A percentile compares a stretch with the other conserved stretches of the same genome.
phyloP scores from a whole-genome alignment of 2,888 invertebrate genomes.

The Xylophagus ater region DNA sequence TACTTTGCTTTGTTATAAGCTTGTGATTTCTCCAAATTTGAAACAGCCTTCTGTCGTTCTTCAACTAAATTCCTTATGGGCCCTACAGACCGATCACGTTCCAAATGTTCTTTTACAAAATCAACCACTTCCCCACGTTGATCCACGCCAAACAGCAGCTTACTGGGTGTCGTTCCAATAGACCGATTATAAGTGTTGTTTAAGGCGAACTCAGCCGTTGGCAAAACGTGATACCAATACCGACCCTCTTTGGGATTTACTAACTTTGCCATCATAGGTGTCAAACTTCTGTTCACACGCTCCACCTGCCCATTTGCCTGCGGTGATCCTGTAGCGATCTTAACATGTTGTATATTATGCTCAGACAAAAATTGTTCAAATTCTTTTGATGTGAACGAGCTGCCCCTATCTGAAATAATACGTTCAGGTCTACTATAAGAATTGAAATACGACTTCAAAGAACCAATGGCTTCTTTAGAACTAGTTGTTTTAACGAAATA shows the following conservation, averaged over 20 bases:
- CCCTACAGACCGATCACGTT: conserved; percentile 1
- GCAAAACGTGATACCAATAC: conserved; percentile 13
- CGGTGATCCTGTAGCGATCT: conserved; percentile 11
- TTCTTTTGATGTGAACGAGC: conserved; percentile 8
- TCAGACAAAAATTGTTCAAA: conserved; percentile 4
- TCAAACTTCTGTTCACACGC: conserved; percentile 11
- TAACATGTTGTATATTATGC: conserved; percentile 8
- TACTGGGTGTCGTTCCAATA: conserved; percentile 22
- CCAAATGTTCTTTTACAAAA: conserved; percentile 10
- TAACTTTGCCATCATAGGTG: conserved; percentile 14
- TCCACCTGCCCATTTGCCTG: conserved; percentile 14
- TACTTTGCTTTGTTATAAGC: conserved; percentile 2
- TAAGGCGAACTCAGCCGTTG: conserved; percentile 21
- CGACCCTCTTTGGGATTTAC: conserved; percentile 7
- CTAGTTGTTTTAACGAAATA: conserved; percentile 9
- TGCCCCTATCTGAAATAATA: conserved; percentile 11
- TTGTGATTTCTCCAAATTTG: conserved; percentile 14
- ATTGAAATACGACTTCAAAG: conserved; percentile 8
- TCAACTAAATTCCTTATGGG: conserved; percentile 1
- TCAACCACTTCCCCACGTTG: conserved; percentile 21
- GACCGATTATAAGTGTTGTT: conserved; percentile 24
- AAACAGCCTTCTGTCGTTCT: conserved; percentile 12
- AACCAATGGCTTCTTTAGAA: conserved; percentile 8
- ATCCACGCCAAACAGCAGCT: conserved; percentile 22
- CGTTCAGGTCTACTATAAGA: conserved; percentile 5